These are phyloP conservation scores for Peromyscus californicus DNA, from an alignment of 2,113 vertebrate species.

Conservation along the genomic window DNA sequence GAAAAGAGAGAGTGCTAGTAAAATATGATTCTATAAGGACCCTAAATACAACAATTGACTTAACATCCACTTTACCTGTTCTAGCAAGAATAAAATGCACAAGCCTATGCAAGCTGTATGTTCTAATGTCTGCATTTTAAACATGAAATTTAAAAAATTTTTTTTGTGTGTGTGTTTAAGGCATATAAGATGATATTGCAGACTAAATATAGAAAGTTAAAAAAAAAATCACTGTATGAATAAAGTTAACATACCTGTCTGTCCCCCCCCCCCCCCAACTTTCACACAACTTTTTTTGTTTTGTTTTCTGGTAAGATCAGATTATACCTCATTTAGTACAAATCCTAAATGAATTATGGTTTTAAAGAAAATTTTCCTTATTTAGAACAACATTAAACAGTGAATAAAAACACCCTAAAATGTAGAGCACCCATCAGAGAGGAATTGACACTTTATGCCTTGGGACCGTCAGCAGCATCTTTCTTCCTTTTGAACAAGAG, in stretches of 20 bases:
- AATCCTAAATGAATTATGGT: background rate
- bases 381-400: background rate
- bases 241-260: background rate
- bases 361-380: background rate
- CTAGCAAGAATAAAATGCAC: background rate
- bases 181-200: background rate
- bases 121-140: slow-evolving; percentile 8
- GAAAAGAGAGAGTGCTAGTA: background rate
- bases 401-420: background rate
- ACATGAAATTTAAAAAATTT: background rate
- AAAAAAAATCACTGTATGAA: background rate
- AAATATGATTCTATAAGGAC: background rate
- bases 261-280: background rate
- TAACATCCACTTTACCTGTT: background rate
- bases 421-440: background rate
- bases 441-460: background rate
- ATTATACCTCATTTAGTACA: background rate
- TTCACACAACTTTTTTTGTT: background rate
- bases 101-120: background rate
- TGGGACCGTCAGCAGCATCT: background rate
- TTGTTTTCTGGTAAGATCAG: background rate
- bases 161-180: background rate
- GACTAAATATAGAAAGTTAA: background rate
- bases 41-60: background rate
- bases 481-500: background rate